Conservation (phyloP, 2,113 vertebrate genomes). For the Hippocampus barbouri region DNA sequence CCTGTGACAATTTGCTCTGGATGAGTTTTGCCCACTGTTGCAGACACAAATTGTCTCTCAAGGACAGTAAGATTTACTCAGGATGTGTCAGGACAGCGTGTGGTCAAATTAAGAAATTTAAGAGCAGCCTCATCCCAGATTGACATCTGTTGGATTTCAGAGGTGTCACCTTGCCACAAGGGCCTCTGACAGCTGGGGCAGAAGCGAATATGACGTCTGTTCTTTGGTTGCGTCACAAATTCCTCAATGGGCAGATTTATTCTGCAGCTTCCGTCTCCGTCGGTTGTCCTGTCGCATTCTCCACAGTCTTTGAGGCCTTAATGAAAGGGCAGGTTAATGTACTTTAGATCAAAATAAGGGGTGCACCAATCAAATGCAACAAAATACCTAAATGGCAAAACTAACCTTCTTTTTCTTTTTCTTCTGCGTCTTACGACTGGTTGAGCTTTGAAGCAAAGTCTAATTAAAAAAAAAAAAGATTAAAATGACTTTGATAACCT, state of each 20-base stretch:
- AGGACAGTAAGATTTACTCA: slow-evolving; percentile 48
- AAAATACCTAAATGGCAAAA: not conserved
- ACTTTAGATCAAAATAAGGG: not conserved
- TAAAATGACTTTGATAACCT: slow-evolving; percentile 11
- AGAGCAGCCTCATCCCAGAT: slow-evolving; percentile 64
- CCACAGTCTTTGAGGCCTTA: slow-evolving; percentile 91
- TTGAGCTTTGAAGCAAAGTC: slow-evolving; percentile 94
- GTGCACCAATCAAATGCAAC: not conserved
- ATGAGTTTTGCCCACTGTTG: slow-evolving; percentile 13
- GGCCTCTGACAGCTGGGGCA: slow-evolving; percentile 68
- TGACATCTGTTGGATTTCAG: slow-evolving; percentile 64
- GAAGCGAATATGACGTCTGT: slow-evolving; percentile 60
- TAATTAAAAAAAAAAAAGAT: slow-evolving; percentile 41
- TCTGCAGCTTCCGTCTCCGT: slow-evolving; percentile 85
- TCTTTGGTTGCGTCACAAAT: slow-evolving; percentile 68
- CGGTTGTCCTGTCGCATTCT: slow-evolving; percentile 86
- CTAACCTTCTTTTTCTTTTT: slow-evolving; percentile 99
- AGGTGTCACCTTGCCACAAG: slow-evolving; percentile 61
- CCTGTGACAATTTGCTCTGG: slow-evolving; percentile 14
- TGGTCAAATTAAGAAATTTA: slow-evolving; percentile 47
- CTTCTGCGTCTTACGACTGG: slow-evolving; percentile 96
- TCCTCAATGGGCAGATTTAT: slow-evolving; percentile 58
- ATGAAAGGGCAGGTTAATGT: not conserved
- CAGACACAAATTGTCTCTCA: slow-evolving; percentile 33
- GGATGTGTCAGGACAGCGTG: slow-evolving; percentile 9